Conservation (phyloP, 1,140 invertebrate genomes). For the Holotrichia oblita region DNA sequence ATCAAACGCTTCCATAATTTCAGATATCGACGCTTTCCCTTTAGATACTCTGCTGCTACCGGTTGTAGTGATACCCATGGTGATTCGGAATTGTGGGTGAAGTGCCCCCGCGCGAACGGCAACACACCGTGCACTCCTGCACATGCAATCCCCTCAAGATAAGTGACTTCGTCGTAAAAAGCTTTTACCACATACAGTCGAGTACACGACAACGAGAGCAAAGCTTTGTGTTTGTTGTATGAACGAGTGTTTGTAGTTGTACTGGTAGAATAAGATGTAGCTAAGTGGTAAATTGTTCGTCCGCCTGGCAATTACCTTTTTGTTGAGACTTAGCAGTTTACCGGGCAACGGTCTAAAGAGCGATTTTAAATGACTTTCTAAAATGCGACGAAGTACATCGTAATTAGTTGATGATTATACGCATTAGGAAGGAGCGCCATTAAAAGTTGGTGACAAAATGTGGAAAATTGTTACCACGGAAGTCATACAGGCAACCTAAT, state of each 20-base stretch:
- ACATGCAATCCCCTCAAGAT: slow-evolving; percentile 40
- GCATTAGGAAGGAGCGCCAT: not conserved
- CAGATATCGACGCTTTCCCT: not conserved
- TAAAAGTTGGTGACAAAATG: slow-evolving; percentile 6
- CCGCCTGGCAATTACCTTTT: slow-evolving; percentile 28
- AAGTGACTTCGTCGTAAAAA: slow-evolving; percentile 38
- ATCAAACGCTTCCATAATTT: slow-evolving; percentile 19
- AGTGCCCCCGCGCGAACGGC: slow-evolving; percentile 14
- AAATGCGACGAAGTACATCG: slow-evolving; percentile 15
- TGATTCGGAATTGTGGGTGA: slow-evolving; percentile 20
- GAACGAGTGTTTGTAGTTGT: too few species aligned
- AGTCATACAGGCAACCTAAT: slow-evolving; percentile 6
- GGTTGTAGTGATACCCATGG: not conserved
- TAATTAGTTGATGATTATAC: slow-evolving; percentile 24
- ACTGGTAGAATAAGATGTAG: slow-evolving; percentile 11
- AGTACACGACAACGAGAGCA: not conserved
- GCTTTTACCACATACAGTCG: slow-evolving; percentile 27
- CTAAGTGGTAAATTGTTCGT: slow-evolving; percentile 31
- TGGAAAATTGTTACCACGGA: slow-evolving; percentile 19
- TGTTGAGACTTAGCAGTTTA: not conserved
- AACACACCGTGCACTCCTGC: slow-evolving; percentile 30
- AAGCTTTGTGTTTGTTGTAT: not conserved
- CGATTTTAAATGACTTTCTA: not conserved
- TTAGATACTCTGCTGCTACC: not conserved
- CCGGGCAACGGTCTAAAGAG: slow-evolving; percentile 5